Conservation (phyloP, 2,113 vertebrate species). For the Macquaria australasica region DNA sequence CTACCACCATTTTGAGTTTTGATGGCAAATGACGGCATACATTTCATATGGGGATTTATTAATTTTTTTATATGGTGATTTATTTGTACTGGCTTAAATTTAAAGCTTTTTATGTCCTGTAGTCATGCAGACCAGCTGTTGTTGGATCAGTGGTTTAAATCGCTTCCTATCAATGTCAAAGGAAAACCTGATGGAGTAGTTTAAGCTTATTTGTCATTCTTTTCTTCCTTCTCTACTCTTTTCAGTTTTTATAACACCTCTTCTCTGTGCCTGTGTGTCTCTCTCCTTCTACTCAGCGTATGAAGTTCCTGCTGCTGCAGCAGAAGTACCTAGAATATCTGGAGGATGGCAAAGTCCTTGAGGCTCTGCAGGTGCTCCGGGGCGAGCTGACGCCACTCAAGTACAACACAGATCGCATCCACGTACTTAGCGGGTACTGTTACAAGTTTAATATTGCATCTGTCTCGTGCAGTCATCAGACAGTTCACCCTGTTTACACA, state of each 20-base stretch:
- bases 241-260: neutral
- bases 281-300: conserved; percentile 88
- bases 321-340: conserved; percentile 99
- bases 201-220: neutral
- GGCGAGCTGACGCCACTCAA: conserved; percentile 98
- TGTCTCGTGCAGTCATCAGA: conserved; percentile 9
- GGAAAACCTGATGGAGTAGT: neutral
- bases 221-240: neutral
- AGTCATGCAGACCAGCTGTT: neutral
- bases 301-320: conserved; percentile 99
- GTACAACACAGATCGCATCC: conserved; percentile 99
- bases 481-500: conserved; percentile 4
- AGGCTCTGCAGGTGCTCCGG: conserved; percentile 97
- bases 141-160: conserved; percentile 2
- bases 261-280: neutral
- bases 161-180: conserved; percentile 1
- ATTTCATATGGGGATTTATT: neutral
- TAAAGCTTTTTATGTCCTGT: neutral
- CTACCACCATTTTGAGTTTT: neutral
- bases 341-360: conserved; percentile 99
- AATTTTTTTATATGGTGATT: neutral
- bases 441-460: conserved; percentile 7
- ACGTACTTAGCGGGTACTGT: conserved; percentile 96
- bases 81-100: neutral
- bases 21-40: neutral